A percentile compares a stretch with the other conserved stretches of the same genome.
Conservation (phyloP, 2,113 vertebrate genomes). For the Anseranas semipalmata region DNA sequence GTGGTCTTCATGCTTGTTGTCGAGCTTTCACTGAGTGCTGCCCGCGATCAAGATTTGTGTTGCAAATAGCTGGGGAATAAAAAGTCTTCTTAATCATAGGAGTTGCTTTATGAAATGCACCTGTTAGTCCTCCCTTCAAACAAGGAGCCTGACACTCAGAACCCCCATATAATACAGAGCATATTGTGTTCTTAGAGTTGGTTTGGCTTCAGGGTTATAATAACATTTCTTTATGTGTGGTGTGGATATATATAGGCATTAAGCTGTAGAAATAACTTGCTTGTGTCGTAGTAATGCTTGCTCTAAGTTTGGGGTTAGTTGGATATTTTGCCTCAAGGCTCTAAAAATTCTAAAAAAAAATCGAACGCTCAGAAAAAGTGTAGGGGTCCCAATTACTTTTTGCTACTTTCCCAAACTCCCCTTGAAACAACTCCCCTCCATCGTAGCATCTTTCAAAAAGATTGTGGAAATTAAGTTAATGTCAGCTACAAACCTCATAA, state of each 20-base stretch:
- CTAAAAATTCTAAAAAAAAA: not conserved
- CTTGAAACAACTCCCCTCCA: not conserved
- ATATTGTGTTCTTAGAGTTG: not conserved
- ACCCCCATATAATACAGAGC: not conserved
- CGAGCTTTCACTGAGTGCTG: not conserved
- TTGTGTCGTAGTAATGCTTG: not conserved
- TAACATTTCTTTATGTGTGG: not conserved
- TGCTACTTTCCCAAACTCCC: not conserved
- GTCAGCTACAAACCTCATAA: not conserved
- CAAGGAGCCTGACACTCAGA: not conserved
- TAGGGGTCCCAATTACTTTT: not conserved
- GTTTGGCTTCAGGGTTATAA: not conserved
- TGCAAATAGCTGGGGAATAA: not conserved
- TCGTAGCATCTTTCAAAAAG: not conserved
- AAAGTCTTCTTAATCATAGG: not conserved
- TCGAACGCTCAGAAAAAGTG: not conserved
- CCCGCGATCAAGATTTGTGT: not conserved
- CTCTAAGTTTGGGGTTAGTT: not conserved
- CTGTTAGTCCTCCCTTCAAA: not conserved
- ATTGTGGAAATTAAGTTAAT: not conserved
- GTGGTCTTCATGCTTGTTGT: rapidly evolving
- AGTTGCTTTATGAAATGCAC: not conserved
- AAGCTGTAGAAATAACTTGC: not conserved
- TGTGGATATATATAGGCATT: not conserved
- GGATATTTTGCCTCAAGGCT: not conserved